phyloP scores from a whole-genome alignment of 2,113 vertebrate species.

The Anoplopoma fimbria region DNA sequence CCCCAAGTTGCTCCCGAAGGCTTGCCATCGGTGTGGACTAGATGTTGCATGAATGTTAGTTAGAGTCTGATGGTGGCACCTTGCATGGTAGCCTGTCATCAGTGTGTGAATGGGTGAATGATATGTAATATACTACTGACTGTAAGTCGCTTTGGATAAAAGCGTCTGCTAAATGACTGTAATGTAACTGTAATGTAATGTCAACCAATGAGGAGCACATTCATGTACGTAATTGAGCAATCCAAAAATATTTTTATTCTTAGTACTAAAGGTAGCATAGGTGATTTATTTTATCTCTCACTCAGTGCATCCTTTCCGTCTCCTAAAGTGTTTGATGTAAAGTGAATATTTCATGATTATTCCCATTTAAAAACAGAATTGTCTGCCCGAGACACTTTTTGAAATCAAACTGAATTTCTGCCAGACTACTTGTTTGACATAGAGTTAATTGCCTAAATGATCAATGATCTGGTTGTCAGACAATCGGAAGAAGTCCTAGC shows the following conservation, averaged over 20 bases:
- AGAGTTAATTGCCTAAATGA: background rate
- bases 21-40: too few relatives aligned
- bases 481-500: background rate
- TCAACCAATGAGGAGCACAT: background rate
- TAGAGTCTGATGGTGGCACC: too few relatives aligned
- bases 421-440: background rate
- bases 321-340: background rate
- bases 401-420: background rate
- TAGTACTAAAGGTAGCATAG: background rate
- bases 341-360: background rate
- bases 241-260: background rate
- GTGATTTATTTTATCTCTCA: background rate
- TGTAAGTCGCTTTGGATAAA: too few relatives aligned
- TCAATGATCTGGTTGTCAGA: background rate
- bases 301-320: background rate
- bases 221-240: background rate
- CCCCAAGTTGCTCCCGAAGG: too few relatives aligned
- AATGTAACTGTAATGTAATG: too few relatives aligned
- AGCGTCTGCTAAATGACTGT: too few relatives aligned
- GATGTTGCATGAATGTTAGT: too few relatives aligned
- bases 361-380: background rate
- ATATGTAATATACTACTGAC: too few relatives aligned
- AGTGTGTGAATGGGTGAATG: too few relatives aligned
- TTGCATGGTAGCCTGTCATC: too few relatives aligned
- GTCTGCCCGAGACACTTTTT: background rate